phyloP scores from a whole-genome alignment of 2,888 invertebrate genomes.

The Drepanosiphum platanoidis region DNA sequence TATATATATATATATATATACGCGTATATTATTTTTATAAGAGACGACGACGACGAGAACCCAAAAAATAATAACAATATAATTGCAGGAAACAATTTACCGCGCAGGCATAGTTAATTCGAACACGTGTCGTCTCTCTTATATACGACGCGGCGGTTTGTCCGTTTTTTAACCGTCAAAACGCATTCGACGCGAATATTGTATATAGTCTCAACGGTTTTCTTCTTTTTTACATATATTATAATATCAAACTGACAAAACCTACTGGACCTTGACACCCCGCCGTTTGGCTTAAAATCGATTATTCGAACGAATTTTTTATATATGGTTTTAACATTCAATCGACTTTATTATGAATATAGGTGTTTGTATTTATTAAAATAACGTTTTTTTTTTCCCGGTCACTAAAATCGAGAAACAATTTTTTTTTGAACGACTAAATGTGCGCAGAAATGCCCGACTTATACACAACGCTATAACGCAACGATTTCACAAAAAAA shows the following conservation, averaged over 20 bases:
- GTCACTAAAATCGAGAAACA: not conserved
- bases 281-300: not conserved
- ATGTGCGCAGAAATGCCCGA: too few relatives aligned
- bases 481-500: too few relatives aligned
- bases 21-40: not conserved
- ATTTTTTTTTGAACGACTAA: too few relatives aligned
- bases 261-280: slow-evolving; percentile 21
- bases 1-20: slow-evolving; percentile 24
- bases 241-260: not conserved
- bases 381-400: not conserved
- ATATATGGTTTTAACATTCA: not conserved
- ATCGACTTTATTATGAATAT: not conserved
- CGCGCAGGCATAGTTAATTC: slow-evolving; percentile 9
- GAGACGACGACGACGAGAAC: not conserved
- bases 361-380: not conserved
- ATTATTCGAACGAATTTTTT: not conserved
- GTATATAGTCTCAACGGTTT: not conserved
- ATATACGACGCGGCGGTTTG: slow-evolving; percentile 5
- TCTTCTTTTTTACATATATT: not conserved
- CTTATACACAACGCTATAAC: not conserved
- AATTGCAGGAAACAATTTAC: slow-evolving; percentile 45
- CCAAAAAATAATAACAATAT: not conserved
- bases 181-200: slow-evolving; percentile 10
- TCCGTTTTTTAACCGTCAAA: slow-evolving; percentile 57
- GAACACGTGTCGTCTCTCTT: slow-evolving; percentile 47